Conservation (phyloP, 2,888 invertebrate species). For the Pogonocherus hispidulus region DNA sequence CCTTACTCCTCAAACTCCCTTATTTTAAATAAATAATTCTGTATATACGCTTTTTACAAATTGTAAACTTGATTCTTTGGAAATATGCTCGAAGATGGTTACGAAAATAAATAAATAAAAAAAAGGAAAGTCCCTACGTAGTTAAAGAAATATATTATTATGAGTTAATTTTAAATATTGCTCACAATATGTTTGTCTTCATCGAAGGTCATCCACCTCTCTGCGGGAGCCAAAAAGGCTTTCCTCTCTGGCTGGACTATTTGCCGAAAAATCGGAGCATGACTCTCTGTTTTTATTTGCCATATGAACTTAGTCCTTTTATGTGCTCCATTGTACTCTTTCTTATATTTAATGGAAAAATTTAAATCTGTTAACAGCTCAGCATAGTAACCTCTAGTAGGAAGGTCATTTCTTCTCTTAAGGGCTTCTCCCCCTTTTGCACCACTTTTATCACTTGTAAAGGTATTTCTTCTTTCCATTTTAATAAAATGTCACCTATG, state of each 20-base stretch:
- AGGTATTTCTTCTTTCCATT: conserved; percentile 8
- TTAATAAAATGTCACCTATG: not conserved
- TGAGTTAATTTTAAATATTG: conserved; percentile 39
- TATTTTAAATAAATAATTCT: too few relatives aligned
- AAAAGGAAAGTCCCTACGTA: too few relatives aligned
- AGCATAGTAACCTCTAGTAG: conserved; percentile 73
- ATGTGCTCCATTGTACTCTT: conserved; percentile 63
- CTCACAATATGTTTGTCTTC: conserved; percentile 76
- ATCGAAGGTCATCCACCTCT: conserved; percentile 76
- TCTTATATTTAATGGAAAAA: conserved; percentile 64
- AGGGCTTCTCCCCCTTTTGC: not conserved
- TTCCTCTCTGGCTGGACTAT: conserved; percentile 69
- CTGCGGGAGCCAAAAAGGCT: conserved; percentile 73
- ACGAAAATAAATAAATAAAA: too few relatives aligned
- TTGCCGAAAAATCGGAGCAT: conserved; percentile 71
- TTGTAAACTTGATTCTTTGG: too few relatives aligned
- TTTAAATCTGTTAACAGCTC: conserved; percentile 73
- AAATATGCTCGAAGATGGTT: too few relatives aligned
- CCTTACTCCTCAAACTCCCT: too few relatives aligned
- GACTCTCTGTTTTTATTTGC: conserved; percentile 74
- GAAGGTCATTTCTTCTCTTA: conserved; percentile 27
- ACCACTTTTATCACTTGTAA: not conserved
- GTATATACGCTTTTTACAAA: too few relatives aligned
- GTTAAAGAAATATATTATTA: too few relatives aligned
- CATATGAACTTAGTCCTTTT: conserved; percentile 68